Evolutionary conservation across 2,797 vertebrate genomes (phyloP).

Genomic region (Sebastolobus alascanus): DNA sequence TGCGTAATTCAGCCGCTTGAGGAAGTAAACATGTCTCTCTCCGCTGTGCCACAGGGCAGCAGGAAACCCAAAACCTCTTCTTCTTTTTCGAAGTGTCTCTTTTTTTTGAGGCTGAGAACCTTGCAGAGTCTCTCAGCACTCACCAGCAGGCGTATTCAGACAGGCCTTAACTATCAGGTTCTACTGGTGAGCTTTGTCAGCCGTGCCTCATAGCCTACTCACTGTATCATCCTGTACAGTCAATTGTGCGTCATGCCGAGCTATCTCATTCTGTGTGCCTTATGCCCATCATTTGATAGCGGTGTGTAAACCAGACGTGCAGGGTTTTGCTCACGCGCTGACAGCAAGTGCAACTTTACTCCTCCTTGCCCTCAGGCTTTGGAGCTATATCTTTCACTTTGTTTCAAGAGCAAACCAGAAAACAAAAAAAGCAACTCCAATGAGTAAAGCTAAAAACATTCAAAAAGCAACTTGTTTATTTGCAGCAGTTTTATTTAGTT

Average conservation of each 20-base stretch:
- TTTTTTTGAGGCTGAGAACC: slow-evolving; percentile 24
- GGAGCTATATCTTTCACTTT: slow-evolving; percentile 13
- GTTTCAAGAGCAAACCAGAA: slow-evolving; percentile 13
- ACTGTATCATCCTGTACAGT: slow-evolving; percentile 24
- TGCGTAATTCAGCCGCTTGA: slow-evolving; percentile 28
- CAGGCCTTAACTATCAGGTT: slow-evolving; percentile 68
- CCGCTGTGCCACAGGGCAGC: slow-evolving; percentile 63
- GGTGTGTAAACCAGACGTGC: slow-evolving; percentile 44
- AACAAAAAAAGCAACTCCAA: not conserved
- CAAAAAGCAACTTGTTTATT: too few species aligned
- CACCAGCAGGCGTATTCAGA: slow-evolving; percentile 65
- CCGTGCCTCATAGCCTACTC: slow-evolving; percentile 43
- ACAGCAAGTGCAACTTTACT: slow-evolving; percentile 41
- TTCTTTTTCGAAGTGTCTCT: slow-evolving; percentile 43
- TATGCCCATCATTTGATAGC: slow-evolving; percentile 52
- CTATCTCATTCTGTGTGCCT: slow-evolving; percentile 48
- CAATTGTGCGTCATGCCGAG: slow-evolving; percentile 28
- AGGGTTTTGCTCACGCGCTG: slow-evolving; percentile 32
- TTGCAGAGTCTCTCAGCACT: slow-evolving; percentile 19
- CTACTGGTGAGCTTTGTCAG: slow-evolving; percentile 32
- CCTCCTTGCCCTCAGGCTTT: slow-evolving; percentile 40
- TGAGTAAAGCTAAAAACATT: not conserved
- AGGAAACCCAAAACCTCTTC: slow-evolving; percentile 77
- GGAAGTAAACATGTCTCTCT: slow-evolving; percentile 62
- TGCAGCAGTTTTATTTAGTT: not conserved